Conservation (phyloP, 2,797 vertebrate genomes). For the Rhinoraja longicauda region DNA sequence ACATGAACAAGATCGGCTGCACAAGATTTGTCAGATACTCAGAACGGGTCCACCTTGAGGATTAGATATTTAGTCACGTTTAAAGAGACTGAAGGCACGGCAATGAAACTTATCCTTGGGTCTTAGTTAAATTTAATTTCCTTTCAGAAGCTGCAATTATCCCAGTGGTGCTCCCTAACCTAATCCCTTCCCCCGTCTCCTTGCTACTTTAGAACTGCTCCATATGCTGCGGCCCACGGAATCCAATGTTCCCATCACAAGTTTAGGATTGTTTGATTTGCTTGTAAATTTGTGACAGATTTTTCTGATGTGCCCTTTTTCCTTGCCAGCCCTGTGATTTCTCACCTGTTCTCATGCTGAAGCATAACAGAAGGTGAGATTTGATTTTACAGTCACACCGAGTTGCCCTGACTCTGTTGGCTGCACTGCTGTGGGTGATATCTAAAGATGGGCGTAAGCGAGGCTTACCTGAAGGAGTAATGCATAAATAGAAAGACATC, state of each 20-base stretch:
- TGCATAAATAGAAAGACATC: neutral
- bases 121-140: slow-evolving; percentile 7
- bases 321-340: neutral
- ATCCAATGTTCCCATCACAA: neutral
- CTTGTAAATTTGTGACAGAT: neutral
- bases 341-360: neutral
- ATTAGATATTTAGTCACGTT: slow-evolving; percentile 33
- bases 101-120: slow-evolving; percentile 2
- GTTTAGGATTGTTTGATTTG: neutral
- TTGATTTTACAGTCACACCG: neutral
- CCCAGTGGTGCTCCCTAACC: neutral
- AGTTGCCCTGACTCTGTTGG: neutral
- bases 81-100: neutral
- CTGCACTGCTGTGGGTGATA: neutral
- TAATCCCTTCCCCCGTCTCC: slow-evolving; percentile 6
- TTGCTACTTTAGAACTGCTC: neutral
- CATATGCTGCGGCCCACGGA: neutral
- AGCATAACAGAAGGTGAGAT: neutral
- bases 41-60: neutral
- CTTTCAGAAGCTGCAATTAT: slow-evolving; percentile 17
- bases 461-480: neutral
- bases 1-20: neutral
- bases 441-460: neutral
- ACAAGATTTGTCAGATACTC: neutral
- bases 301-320: neutral